Base-by-base conservation (phyloP, 2,113 vertebrate genomes). In the Phalacrocorax carbo region DNA sequence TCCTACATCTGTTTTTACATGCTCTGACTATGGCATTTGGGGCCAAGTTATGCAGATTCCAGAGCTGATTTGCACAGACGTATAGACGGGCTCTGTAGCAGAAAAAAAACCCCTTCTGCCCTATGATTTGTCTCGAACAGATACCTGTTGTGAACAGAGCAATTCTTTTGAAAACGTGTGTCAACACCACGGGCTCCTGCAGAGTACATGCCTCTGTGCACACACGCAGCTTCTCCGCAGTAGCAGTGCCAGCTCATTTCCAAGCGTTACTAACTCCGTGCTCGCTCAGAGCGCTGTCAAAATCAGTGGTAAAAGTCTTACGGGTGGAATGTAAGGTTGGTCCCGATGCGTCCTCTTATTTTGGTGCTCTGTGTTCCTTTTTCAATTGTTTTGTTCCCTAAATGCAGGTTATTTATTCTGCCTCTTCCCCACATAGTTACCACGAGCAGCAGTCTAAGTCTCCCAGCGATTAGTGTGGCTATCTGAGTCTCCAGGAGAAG, bases 1-100 rank as follows among this genome's bases (percentile, higher is more conserved):
- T 87, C 89, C 89, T 95, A 38, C 89, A 80, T 93, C 84, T 94
- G 93, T 91, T 97, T 95, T 92, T 91, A 69, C 69, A 25, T 73
- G 86, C 91, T 80, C 66, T 46, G 94, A 12, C 69, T 61, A 0
- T 72, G 80, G 54, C 9, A 3, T 82, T 54, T 46, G 73, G 62
- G 91, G 86, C 86, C 93, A 95, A 82, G 86, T 69, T 80, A 30
- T 27, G 70, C 32, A 5, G 87, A 93, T 77, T 42, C 71, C 82
- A 70, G 93, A 52, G 58, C 0, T 25, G 71, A 55, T 77, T 89
- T 79, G 15, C 46, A 40, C 5, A 14, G 78, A 58, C 1, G 0
- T 76, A 51, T 27, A 70, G 93, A 46, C 42, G 38, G 73, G 38
- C 70, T 88, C 70, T 66, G 40, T 15, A 48, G 70, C 46, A 85